Conservation (phyloP, 2,888 invertebrate genomes). For the Kryphioiulus occultus region DNA sequence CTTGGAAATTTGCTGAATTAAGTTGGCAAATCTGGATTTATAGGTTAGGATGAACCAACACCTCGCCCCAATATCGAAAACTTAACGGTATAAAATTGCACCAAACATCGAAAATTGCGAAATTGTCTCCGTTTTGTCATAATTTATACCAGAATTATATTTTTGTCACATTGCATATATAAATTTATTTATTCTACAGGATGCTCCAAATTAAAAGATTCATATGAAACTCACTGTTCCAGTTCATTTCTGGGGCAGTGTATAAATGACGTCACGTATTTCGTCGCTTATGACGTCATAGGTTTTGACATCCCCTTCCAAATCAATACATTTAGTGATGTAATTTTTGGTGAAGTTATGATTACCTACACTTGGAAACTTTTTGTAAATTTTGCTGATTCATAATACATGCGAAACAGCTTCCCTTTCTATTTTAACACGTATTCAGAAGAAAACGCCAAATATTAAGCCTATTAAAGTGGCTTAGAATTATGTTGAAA, state of each 20-base stretch:
- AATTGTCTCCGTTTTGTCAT: not conserved
- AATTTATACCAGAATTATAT: not conserved
- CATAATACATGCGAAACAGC: too few relatives aligned
- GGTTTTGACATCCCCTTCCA: not conserved
- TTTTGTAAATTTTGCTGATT: too few relatives aligned
- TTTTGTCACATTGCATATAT: not conserved
- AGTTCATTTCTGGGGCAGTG: not conserved
- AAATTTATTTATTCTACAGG: not conserved
- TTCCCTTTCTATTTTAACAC: too few relatives aligned
- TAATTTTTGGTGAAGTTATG: too few relatives aligned
- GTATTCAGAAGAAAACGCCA: too few relatives aligned
- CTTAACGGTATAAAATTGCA: not conserved
- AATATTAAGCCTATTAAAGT: too few relatives aligned
- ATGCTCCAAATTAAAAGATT: not conserved
- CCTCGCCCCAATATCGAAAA: not conserved
- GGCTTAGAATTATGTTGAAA: too few relatives aligned
- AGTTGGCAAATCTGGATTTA: not conserved
- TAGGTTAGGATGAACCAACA: conserved; percentile 14
- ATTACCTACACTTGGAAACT: too few relatives aligned
- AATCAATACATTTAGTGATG: too few relatives aligned
- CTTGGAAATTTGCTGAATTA: not conserved
- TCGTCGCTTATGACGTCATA: not conserved
- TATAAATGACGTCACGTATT: not conserved
- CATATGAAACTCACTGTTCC: not conserved
- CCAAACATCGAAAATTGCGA: not conserved